Percentiles rank a stretch among this genome's conserved stretches.
Conservation (phyloP, 2,888 invertebrate species). For the Lottia gigantea region DNA sequence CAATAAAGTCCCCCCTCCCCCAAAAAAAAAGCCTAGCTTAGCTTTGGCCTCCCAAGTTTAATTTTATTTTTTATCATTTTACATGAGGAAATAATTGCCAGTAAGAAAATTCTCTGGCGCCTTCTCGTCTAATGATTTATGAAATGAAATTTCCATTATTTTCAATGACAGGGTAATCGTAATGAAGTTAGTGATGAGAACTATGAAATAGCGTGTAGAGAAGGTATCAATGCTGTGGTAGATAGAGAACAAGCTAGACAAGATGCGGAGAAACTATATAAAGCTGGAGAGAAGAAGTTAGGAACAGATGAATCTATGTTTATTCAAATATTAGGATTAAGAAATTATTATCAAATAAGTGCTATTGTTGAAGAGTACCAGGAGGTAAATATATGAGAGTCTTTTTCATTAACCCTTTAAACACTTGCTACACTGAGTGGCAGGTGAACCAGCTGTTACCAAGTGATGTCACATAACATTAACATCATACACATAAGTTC, state of each 20-base stretch:
- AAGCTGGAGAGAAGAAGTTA: conserved; percentile 71
- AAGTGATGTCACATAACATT: too few relatives aligned
- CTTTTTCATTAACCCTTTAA: neutral
- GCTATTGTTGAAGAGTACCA: conserved; percentile 62
- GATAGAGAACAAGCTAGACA: conserved; percentile 50
- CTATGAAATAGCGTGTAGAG: conserved; percentile 41
- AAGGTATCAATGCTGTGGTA: conserved; percentile 52
- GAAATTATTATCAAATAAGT: conserved; percentile 57
- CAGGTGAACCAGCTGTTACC: too few relatives aligned
- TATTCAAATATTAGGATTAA: conserved; percentile 77
- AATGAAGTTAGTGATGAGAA: conserved; percentile 54
- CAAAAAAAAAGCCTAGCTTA: too few relatives aligned
- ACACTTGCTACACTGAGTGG: too few relatives aligned
- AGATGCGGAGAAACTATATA: conserved; percentile 58
- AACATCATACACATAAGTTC: too few relatives aligned
- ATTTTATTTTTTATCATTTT: too few relatives aligned
- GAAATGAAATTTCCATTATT: too few relatives aligned
- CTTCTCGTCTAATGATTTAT: too few relatives aligned
- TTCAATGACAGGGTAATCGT: conserved; percentile 48
- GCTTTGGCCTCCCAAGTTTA: too few relatives aligned
- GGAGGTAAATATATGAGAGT: conserved; percentile 36
- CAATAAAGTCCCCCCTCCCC: too few relatives aligned
- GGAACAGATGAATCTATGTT: conserved; percentile 70
- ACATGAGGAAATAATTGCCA: too few relatives aligned
- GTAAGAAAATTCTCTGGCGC: too few relatives aligned